phyloP scores from a whole-genome alignment of 1,140 invertebrate species.

The Hesperophylax magnus region DNA sequence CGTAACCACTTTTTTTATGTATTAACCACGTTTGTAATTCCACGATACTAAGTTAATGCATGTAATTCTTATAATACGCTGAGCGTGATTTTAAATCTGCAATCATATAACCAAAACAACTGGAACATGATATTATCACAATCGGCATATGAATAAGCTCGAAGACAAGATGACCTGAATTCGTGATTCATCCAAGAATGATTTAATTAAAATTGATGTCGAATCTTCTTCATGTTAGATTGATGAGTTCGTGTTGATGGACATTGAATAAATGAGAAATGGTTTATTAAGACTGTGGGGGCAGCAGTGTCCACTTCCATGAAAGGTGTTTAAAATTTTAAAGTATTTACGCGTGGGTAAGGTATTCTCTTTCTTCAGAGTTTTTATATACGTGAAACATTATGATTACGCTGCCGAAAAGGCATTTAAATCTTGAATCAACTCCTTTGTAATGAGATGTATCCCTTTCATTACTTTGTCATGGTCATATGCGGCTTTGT shows the following conservation, averaged over 20 bases:
- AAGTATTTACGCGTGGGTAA: background rate
- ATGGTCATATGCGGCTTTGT: too few relatives aligned
- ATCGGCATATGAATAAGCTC: background rate
- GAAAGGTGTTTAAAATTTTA: too few relatives aligned
- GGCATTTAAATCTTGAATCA: too few relatives aligned
- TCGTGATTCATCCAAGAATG: background rate
- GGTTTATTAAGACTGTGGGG: background rate
- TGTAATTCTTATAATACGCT: constrained; percentile 48
- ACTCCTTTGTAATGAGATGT: too few relatives aligned
- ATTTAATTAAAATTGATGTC: background rate
- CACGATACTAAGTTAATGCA: constrained; percentile 4
- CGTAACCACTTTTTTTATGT: too few relatives aligned
- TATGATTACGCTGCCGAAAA: too few relatives aligned
- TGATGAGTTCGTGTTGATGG: background rate
- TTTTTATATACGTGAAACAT: too few relatives aligned
- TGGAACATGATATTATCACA: background rate
- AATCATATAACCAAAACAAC: constrained; percentile 33
- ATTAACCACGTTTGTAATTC: too few relatives aligned
- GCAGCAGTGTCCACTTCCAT: background rate
- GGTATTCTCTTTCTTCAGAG: background rate
- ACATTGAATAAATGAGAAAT: constrained; percentile 8
- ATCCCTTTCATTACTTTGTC: too few relatives aligned
- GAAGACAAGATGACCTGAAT: background rate
- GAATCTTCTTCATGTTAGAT: background rate
- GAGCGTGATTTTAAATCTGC: constrained; percentile 57